These are phyloP conservation scores for Oedothorax gibbosus DNA, from an alignment of 1,140 invertebrate genomes.

Conservation along the genomic window DNA sequence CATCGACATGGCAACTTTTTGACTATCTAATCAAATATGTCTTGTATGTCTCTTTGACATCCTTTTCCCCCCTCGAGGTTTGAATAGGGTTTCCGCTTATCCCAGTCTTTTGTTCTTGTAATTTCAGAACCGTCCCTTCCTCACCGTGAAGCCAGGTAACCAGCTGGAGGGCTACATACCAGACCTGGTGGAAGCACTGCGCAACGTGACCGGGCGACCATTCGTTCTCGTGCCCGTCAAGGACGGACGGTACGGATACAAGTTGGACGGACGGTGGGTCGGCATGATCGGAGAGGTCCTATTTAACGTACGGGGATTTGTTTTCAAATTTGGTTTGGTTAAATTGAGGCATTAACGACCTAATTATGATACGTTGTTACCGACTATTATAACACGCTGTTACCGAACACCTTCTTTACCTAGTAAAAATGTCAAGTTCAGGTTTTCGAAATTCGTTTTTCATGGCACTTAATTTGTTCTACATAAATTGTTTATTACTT, in stretches of 20 bases:
- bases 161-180: not conserved
- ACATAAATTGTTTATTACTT: too few relatives aligned
- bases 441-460: too few relatives aligned
- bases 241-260: slow-evolving; percentile 11
- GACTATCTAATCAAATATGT: too few relatives aligned
- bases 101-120: too few relatives aligned
- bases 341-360: not conserved
- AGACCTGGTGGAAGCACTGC: slow-evolving; percentile 23
- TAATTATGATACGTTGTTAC: too few relatives aligned
- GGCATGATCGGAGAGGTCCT: slow-evolving; percentile 53
- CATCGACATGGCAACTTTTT: too few relatives aligned
- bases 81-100: not conserved
- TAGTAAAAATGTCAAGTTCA: too few relatives aligned
- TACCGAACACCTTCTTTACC: too few relatives aligned
- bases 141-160: not conserved
- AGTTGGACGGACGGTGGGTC: not conserved
- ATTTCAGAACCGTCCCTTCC: not conserved
- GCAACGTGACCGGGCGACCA: not conserved
- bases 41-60: too few relatives aligned
- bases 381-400: too few relatives aligned
- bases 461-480: too few relatives aligned
- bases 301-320: slow-evolving; percentile 6
- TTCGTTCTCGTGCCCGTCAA: slow-evolving; percentile 14
- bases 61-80: too few relatives aligned
- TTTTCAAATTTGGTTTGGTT: not conserved